Conservation (phyloP, 2,888 invertebrate genomes). For the Imbricaverruca yamaguchii region DNA sequence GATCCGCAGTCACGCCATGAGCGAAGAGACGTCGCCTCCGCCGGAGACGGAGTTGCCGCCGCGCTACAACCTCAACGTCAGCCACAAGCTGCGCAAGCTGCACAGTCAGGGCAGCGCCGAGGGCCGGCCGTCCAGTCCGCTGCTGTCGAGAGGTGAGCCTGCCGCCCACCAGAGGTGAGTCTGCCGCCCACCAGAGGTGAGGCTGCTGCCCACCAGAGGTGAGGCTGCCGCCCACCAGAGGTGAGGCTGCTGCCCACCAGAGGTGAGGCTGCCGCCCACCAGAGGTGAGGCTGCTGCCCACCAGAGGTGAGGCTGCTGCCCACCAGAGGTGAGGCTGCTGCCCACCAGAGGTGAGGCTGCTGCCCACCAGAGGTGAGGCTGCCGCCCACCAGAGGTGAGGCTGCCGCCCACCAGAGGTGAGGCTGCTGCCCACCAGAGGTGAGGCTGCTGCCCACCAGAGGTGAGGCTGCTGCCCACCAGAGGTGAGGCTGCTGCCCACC, state of each 20-base stretch:
- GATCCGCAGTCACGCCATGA: slow-evolving; percentile 81
- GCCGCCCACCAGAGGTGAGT: neutral
- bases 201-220: neutral
- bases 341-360: too few relatives aligned
- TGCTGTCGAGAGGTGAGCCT: neutral
- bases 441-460: too few relatives aligned
- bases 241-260: neutral
- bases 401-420: too few relatives aligned
- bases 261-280: too few relatives aligned
- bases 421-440: too few relatives aligned
- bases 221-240: neutral
- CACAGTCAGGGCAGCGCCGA: slow-evolving; percentile 18
- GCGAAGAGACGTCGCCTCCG: slow-evolving; percentile 59
- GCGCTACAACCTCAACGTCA: neutral
- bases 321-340: too few relatives aligned
- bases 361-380: too few relatives aligned
- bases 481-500: too few relatives aligned
- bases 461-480: too few relatives aligned
- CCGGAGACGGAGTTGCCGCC: neutral
- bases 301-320: too few relatives aligned
- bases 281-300: too few relatives aligned
- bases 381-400: too few relatives aligned
- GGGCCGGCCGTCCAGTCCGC: slow-evolving; percentile 1
- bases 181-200: neutral
- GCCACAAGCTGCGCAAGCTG: slow-evolving; percentile 7